phyloP scores from a whole-genome alignment of 2,113 vertebrate species.

The Colossoma macropomum region DNA sequence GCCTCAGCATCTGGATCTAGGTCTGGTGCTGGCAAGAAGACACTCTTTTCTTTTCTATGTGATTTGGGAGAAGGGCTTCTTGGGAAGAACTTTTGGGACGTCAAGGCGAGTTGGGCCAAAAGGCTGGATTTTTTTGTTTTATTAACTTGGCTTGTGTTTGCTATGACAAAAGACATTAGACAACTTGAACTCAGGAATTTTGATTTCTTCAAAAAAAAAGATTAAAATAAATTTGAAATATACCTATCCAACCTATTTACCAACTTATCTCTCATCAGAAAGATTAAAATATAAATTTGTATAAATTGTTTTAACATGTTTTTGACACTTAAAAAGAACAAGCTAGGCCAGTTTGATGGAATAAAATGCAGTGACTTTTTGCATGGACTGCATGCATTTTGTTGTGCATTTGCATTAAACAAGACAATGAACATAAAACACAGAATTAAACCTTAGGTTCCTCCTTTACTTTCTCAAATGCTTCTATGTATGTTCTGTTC shows the following conservation, averaged over 20 bases:
- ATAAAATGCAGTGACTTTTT: not conserved
- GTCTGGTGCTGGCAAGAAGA: slow-evolving; percentile 37
- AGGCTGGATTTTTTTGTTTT: slow-evolving; percentile 81
- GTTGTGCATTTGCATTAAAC: not conserved
- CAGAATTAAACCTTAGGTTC: not conserved
- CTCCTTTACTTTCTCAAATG: not conserved
- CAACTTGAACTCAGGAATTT: not conserved
- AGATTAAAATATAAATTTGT: not conserved
- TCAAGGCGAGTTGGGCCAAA: slow-evolving; percentile 85
- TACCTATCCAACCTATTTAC: not conserved
- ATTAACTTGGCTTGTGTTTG: slow-evolving; percentile 73
- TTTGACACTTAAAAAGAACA: not conserved
- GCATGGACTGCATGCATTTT: not conserved
- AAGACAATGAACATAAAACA: slow-evolving; percentile 24
- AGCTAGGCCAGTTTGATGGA: not conserved
- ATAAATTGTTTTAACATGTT: not conserved
- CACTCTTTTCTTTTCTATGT: slow-evolving; percentile 45
- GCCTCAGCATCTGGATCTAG: slow-evolving; percentile 59
- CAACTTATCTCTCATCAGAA: not conserved
- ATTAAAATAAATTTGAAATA: not conserved
- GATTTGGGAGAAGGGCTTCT: slow-evolving; percentile 66
- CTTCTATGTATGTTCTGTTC: not conserved
- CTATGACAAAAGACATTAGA: slow-evolving; percentile 69
- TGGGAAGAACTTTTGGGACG: slow-evolving; percentile 74
- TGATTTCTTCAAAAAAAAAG: not conserved